phyloP scores from a whole-genome alignment of 2,797 vertebrate genomes.

The Pantherophis vulpinus region DNA sequence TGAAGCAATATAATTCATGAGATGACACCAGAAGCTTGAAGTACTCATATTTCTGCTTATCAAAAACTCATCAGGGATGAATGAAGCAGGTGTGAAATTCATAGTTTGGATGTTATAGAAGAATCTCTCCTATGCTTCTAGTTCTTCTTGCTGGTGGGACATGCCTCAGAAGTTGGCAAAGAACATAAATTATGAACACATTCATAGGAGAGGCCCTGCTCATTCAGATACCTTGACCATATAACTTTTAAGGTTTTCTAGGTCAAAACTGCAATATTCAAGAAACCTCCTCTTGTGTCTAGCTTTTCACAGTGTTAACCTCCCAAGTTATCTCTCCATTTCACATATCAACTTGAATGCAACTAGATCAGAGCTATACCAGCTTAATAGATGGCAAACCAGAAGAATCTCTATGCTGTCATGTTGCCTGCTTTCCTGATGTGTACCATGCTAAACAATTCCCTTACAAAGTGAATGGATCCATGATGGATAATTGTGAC shows the following conservation, averaged over 20 bases:
- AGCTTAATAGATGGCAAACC: background rate
- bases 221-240: background rate
- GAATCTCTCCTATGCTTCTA: background rate
- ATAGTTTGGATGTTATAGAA: background rate
- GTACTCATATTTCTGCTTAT: background rate
- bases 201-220: background rate
- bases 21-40: background rate
- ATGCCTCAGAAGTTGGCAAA: background rate
- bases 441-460: background rate
- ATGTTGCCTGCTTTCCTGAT: background rate
- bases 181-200: background rate
- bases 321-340: background rate
- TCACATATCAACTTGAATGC: background rate
- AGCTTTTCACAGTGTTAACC: background rate
- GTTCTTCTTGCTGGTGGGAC: background rate
- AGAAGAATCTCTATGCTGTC: background rate
- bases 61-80: background rate
- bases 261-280: background rate
- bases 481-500: background rate
- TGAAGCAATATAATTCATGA: background rate
- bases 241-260: background rate
- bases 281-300: background rate
- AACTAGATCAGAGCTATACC: background rate
- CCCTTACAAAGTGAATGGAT: background rate
- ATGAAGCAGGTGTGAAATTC: background rate